Base-by-base conservation (phyloP, 2,888 invertebrate species). In the Hypena proboscidalis region DNA sequence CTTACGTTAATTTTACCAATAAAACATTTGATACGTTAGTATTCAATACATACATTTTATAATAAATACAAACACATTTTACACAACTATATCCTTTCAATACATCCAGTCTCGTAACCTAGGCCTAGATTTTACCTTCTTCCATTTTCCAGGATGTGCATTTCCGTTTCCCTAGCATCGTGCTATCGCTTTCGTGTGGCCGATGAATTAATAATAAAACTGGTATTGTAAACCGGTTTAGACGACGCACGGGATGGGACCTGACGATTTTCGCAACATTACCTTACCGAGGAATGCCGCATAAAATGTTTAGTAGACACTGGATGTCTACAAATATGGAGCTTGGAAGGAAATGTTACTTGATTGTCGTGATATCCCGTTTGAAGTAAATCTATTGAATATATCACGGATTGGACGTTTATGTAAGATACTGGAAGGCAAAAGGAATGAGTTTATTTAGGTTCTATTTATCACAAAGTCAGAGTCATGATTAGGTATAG, bases 91-190 rank as follows among this genome's bases (percentile, higher is more conserved):
- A n/a, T n/a, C n/a, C n/a, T n/a, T n/a, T n/a, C 4, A n/a, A 9
- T 14, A 14, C 4, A n/a, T 29, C 29, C 4, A n/a, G 1, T 41
- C 32, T 22, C 14, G 7, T 13, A 14, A 4, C 5, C 10, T 29
- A 21, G 22, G 14, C 5, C 14, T 2, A 36, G 10, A 26, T 23
- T 36, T 27, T 27, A 25, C 19, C 26, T 5, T 35, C 8, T 41
- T 40, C 39, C 35, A 67, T 77, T 80, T 77, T 70, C 77, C 67
- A 71, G 80, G 79, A 80, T 74, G 67, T 53, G 39, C 43, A 65
- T 77, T 73, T 84, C 76, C 81, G 80, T 74, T 83, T 80, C 67
- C 70, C 64, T 58, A 55, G 55, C 52, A 67, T 61, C 60, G 64
- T 71, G 63, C 67, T 61, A 69, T 71, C 67, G 65, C 67, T 70